These are phyloP conservation scores for Sapajus apella DNA, from an alignment of 2,113 vertebrate species.

Conservation along the genomic window DNA sequence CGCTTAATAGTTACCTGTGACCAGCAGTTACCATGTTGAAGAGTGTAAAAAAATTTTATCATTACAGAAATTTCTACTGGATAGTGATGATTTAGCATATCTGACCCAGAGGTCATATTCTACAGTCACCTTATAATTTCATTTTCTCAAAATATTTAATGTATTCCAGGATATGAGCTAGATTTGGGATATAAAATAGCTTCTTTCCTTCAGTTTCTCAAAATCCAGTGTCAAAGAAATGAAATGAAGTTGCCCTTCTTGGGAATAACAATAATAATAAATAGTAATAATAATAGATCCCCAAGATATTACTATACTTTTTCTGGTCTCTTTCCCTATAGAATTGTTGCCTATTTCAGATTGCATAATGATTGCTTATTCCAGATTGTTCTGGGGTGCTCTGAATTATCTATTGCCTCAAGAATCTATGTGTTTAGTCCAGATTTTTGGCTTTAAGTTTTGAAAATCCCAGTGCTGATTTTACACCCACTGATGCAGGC, in stretches of 20 bases:
- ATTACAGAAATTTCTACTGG: not conserved
- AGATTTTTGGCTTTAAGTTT: not conserved
- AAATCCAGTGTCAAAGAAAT: not conserved
- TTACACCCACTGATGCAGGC: conserved; percentile 36
- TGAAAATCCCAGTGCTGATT: conserved; percentile 41
- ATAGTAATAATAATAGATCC: not conserved
- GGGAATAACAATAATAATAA: conserved; percentile 41
- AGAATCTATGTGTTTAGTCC: not conserved
- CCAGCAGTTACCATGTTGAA: not conserved
- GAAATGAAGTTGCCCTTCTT: not conserved
- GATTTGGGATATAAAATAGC: not conserved
- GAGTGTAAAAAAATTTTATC: not conserved
- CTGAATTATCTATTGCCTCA: not conserved
- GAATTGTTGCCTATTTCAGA: not conserved
- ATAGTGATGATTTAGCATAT: not conserved
- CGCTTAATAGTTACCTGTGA: not conserved
- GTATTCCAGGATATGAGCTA: not conserved
- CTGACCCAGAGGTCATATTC: not conserved
- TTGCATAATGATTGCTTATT: not conserved
- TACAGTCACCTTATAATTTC: conserved; percentile 16
- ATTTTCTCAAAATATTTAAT: conserved; percentile 34
- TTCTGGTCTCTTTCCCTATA: not conserved
- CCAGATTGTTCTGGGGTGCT: not conserved
- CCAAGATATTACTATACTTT: not conserved
- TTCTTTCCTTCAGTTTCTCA: not conserved